These are phyloP conservation scores for Vulpes ferrilata DNA, from an alignment of 2,113 vertebrate species.

Conservation along the genomic window DNA sequence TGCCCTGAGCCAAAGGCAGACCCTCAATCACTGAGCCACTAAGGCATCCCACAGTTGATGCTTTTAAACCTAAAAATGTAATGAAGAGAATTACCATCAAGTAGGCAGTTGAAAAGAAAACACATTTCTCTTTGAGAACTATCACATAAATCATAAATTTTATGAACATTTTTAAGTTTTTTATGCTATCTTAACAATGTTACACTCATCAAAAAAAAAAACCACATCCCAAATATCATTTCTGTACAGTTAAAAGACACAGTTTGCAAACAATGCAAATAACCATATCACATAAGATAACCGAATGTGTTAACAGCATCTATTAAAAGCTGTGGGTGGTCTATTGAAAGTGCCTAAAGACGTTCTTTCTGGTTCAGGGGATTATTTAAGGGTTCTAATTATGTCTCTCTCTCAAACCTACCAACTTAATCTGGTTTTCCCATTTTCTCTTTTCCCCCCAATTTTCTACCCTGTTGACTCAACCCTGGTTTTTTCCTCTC, in stretches of 20 bases:
- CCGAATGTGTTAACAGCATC: not conserved
- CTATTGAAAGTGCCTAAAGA: slow-evolving; percentile 20
- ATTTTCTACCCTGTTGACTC: not conserved
- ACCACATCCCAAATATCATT: not conserved
- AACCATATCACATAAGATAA: not conserved
- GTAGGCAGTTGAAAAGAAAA: slow-evolving; percentile 13
- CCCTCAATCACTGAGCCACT: too few species aligned
- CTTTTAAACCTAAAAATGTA: slow-evolving; percentile 77
- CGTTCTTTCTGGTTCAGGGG: not conserved
- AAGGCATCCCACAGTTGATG: not conserved
- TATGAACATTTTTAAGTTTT: slow-evolving; percentile 21
- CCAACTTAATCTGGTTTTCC: not conserved
- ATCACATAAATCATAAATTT: not conserved
- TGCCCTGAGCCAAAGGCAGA: too few species aligned
- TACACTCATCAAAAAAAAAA: not conserved
- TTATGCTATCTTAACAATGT: slow-evolving; percentile 21
- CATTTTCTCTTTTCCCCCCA: not conserved
- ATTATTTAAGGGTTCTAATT: slow-evolving; percentile 40
- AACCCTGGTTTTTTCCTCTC: not conserved
- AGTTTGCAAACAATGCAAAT: slow-evolving; percentile 27
- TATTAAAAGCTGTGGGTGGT: slow-evolving; percentile 24
- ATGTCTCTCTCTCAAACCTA: slow-evolving; percentile 49
- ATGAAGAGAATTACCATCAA: slow-evolving; percentile 59
- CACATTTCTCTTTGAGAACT: slow-evolving; percentile 11
- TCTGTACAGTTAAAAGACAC: slow-evolving; percentile 2